Percentiles rank a stretch among this genome's conserved stretches.
Evolutionary conservation across 2,888 invertebrate species (phyloP).

Genomic region (Hydraecia micacea): DNA sequence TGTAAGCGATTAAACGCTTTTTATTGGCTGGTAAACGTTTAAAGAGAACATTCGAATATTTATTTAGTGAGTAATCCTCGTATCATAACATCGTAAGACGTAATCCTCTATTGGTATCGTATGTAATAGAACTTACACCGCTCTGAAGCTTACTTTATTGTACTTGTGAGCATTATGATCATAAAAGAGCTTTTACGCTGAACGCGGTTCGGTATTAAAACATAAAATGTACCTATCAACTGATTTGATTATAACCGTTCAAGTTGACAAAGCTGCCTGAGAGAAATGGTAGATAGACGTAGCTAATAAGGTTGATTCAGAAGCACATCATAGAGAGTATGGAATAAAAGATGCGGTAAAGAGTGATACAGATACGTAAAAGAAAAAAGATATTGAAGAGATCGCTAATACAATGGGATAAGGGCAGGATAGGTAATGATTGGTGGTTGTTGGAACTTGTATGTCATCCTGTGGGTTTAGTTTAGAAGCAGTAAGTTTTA

Average conservation of each 20-base stretch:
- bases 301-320: neutral
- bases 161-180: neutral
- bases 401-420: neutral
- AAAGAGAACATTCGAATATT: slow-evolving; percentile 29
- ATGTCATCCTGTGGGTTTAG: neutral
- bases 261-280: neutral
- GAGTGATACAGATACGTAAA: neutral
- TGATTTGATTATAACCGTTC: neutral
- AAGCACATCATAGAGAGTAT: neutral
- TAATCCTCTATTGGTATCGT: slow-evolving; percentile 37
- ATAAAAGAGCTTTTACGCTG: slow-evolving; percentile 4
- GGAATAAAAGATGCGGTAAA: neutral
- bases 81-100: slow-evolving; percentile 32
- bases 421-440: neutral
- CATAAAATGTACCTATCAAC: neutral
- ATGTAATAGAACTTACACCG: slow-evolving; percentile 14
- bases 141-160: slow-evolving; percentile 29
- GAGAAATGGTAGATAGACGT: no score
- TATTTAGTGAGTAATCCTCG: slow-evolving; percentile 45
- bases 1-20: slow-evolving; percentile 53
- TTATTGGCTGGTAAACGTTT: slow-evolving; percentile 46
- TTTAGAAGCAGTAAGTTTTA: neutral
- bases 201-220: neutral
- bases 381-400: neutral
- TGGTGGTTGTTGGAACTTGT: neutral